phyloP scores from a whole-genome alignment of 2,888 invertebrate genomes.

The Philhelius pedissequus region DNA sequence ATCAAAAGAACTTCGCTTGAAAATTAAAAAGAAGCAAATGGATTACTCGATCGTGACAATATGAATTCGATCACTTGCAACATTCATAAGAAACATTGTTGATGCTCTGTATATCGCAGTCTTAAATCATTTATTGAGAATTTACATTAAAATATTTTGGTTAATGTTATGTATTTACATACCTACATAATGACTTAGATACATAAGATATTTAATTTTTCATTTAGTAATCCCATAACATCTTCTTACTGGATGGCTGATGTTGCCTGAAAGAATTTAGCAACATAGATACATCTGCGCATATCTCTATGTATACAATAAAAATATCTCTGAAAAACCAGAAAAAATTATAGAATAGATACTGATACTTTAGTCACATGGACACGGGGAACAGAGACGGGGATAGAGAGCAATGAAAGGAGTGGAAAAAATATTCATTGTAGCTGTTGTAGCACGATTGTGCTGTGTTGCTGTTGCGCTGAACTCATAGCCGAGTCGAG shows the following conservation, averaged over 20 bases:
- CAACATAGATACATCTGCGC: slow-evolving; percentile 62
- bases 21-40: neutral
- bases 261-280: slow-evolving; percentile 45
- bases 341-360: slow-evolving; percentile 60
- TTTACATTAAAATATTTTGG: neutral
- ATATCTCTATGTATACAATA: slow-evolving; percentile 62
- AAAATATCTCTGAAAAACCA: slow-evolving; percentile 68
- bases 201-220: neutral
- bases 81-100: slow-evolving; percentile 24
- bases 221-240: slow-evolving; percentile 16
- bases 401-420: slow-evolving; percentile 21
- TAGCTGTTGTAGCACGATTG: slow-evolving; percentile 15
- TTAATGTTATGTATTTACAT: neutral
- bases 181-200: neutral
- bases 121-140: neutral
- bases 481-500: slow-evolving; percentile 13
- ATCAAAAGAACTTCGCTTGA: slow-evolving; percentile 1
- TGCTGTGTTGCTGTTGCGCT: slow-evolving; percentile 57
- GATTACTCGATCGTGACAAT: neutral
- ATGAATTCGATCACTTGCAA: slow-evolving; percentile 12
- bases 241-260: neutral
- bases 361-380: slow-evolving; percentile 40
- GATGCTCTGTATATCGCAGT: neutral
- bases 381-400: neutral
- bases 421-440: slow-evolving; percentile 45